A percentile compares a stretch with the other conserved stretches of the same genome.
Evolutionary conservation across 1,140 invertebrate species (phyloP).

Genomic region (Pararge aegeria): DNA sequence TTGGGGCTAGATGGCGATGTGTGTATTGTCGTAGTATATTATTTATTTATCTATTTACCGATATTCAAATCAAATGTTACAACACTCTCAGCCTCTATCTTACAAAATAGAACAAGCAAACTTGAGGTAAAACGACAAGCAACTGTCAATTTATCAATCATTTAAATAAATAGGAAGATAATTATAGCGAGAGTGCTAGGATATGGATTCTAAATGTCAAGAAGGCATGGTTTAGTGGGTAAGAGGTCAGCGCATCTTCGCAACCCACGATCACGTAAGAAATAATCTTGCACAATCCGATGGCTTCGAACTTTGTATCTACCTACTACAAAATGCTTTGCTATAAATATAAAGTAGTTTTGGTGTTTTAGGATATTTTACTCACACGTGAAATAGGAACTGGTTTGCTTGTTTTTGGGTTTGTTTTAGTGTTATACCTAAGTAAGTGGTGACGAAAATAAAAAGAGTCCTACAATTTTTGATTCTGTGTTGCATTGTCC

Average conservation of each 20-base stretch:
- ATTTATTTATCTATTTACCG: too few species aligned
- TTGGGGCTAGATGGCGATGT: too few species aligned
- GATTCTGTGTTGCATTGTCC: too few species aligned
- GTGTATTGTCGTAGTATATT: too few species aligned
- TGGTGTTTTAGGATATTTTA: not conserved
- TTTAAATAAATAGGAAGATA: constrained; percentile 31
- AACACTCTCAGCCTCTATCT: not conserved
- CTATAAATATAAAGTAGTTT: not conserved
- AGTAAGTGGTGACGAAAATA: too few species aligned
- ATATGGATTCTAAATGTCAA: constrained; percentile 40
- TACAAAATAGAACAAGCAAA: constrained; percentile 2
- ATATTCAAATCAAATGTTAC: not conserved
- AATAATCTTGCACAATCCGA: constrained; percentile 7
- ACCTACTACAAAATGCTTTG: not conserved
- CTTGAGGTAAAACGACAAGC: constrained; percentile 12
- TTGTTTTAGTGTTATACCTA: too few species aligned
- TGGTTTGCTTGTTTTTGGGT: not conserved
- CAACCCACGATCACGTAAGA: constrained; percentile 22
- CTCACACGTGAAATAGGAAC: not conserved
- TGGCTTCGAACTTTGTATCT: not conserved
- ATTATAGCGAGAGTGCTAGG: constrained; percentile 27
- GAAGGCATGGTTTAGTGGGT: constrained; percentile 38
- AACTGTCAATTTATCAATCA: constrained; percentile 23
- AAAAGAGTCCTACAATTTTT: too few species aligned
- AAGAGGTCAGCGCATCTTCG: constrained; percentile 43